Base-by-base conservation (phyloP, 2,797 vertebrate genomes). In the Premnoplex brunnescens region DNA sequence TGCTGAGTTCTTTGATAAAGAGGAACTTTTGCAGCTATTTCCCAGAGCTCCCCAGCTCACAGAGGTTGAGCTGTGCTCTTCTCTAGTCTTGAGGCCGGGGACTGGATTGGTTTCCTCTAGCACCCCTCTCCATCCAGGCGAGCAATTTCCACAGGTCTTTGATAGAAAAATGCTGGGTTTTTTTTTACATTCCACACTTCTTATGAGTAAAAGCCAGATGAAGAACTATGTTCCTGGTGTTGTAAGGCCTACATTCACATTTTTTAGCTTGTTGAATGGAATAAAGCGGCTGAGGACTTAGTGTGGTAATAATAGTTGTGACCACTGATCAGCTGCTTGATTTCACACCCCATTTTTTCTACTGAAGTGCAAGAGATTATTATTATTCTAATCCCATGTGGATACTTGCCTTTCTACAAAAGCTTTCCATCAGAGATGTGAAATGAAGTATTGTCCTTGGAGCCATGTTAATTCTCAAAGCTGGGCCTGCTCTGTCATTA, bases 261-360 rank as follows among this genome's bases (percentile, higher is more conserved):
- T 41, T 44, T 83, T 63, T 19, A 13, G 4, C 63, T 74, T 60
- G 41, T 78, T 87, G 77, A 94, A 67, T 22, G 12, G 63, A 77
- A 79, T 34, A 84, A 88, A 94, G 64, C 51, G 34, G n/a, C 51
- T 51, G 64, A 92, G 39, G 77, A 63, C 39, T 74, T 3, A 2
- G 27, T 74, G 48, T 63, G 77, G 52, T 81, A 55, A 39, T 78
- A 55, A 39, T 60, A 76, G 56, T 30, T 85, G 59, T 73, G 88
- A 76, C 56, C 80, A 21, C 34, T 76, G 59, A 88, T 87, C 66
- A 84, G 27, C 67, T 10, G 18, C 85, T 84, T 88, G 63, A 93
- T 92, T 94, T 95, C 63, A 64, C 74, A 93, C 52, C 30, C 60
- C 63, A 17, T 74, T 90, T 93, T 85, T 93, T 48, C 52, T 48